Evolutionary conservation across 1,140 invertebrate species (phyloP).

Genomic region (Drosophila sp.): DNA sequence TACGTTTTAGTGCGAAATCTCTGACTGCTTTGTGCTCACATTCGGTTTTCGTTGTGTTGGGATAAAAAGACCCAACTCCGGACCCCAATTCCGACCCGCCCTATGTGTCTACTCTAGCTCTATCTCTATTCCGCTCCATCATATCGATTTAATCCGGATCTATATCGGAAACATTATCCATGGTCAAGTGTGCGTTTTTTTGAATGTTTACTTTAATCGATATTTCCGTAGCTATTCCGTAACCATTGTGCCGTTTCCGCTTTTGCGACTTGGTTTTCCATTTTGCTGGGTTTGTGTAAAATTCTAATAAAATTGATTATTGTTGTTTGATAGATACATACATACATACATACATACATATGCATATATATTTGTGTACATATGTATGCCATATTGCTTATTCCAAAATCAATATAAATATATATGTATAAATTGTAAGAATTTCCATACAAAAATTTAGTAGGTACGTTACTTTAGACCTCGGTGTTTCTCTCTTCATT

Average conservation of each 20-base stretch:
- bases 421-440: constrained; percentile 83
- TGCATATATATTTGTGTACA: constrained; percentile 47
- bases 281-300: constrained; percentile 60
- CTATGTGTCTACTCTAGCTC: constrained; percentile 42
- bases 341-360: constrained; percentile 43
- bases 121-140: constrained; percentile 17
- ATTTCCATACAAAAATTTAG: constrained; percentile 83
- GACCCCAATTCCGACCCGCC: constrained; percentile 7
- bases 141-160: constrained; percentile 7
- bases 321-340: constrained; percentile 76
- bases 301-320: constrained; percentile 81
- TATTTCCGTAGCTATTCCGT: constrained; percentile 1
- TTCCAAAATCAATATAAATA: constrained; percentile 82
- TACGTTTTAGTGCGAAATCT: constrained; percentile 78
- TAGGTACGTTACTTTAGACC: constrained; percentile 82
- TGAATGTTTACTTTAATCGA: constrained; percentile 27
- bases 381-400: constrained; percentile 78
- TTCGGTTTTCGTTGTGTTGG: constrained; percentile 6
- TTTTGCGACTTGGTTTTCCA: constrained; percentile 30
- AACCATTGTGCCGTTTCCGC: constrained; percentile 30
- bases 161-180: constrained; percentile 32
- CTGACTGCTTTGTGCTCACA: constrained; percentile 67
- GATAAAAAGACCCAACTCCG: constrained; percentile 1
- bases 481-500: constrained; percentile 74
- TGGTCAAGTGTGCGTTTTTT: constrained; percentile 47